phyloP scores from a whole-genome alignment of 2,888 invertebrate genomes.

The Thelaira solivaga region DNA sequence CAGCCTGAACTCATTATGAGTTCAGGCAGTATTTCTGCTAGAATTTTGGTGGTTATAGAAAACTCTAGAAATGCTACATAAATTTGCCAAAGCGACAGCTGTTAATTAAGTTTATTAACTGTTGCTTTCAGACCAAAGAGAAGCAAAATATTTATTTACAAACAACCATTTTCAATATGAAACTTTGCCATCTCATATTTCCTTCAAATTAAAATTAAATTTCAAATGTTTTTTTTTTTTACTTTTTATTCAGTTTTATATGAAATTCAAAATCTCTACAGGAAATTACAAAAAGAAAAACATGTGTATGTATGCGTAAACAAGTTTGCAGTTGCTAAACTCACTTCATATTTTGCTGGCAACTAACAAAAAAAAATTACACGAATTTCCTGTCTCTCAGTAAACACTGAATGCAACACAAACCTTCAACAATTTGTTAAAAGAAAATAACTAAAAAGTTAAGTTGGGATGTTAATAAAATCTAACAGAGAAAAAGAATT shows the following conservation, averaged over 20 bases:
- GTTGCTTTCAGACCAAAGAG: no score
- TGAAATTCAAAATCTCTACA: neutral
- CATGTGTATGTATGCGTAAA: neutral
- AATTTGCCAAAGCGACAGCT: no score
- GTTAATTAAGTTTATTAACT: no score
- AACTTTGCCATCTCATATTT: no score
- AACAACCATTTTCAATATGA: no score
- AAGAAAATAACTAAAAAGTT: neutral
- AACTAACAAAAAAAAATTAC: neutral
- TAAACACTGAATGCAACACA: neutral
- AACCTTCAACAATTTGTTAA: constrained; percentile 1
- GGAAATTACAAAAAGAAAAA: neutral
- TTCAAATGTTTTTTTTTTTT: no score
- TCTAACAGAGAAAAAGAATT: neutral
- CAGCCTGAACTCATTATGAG: no score
- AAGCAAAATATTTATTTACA: no score
- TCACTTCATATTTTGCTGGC: neutral
- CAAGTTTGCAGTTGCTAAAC: neutral
- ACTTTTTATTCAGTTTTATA: neutral
- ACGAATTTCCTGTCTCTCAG: constrained; percentile 6
- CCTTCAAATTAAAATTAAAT: neutral
- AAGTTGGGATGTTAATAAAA: neutral
- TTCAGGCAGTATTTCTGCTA: no score
- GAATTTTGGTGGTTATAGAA: no score
- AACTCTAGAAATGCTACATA: no score